Evolutionary conservation across 2,113 vertebrate genomes (phyloP).

Genomic region (Rhombomys opimus): DNA sequence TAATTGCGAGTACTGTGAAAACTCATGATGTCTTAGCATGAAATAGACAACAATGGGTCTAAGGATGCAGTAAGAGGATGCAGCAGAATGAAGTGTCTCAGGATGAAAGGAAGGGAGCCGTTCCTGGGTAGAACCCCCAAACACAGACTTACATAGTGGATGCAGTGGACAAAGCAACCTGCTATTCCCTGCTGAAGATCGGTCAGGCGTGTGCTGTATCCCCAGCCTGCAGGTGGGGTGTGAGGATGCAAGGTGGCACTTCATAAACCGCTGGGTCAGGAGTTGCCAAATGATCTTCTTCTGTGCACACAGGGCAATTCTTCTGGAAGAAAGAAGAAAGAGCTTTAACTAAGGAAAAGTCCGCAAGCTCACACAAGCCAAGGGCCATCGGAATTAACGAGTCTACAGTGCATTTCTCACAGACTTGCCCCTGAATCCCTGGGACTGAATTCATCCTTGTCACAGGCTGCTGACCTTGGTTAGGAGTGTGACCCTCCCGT

Average conservation of each 20-base stretch:
- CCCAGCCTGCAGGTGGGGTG: accelerated
- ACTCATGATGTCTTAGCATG: not conserved
- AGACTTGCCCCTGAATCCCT: not conserved
- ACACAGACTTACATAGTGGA: not conserved
- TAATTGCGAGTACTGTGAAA: not conserved
- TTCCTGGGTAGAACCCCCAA: not conserved
- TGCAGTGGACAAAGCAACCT: not conserved
- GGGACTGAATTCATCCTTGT: too few species aligned
- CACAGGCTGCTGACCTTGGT: not conserved
- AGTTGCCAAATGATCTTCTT: not conserved
- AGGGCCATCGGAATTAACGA: not conserved
- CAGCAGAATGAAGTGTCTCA: not conserved
- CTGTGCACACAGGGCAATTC: not conserved
- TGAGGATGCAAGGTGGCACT: too few species aligned
- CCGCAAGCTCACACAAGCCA: not conserved
- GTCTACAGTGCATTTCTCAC: not conserved
- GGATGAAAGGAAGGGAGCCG: not conserved
- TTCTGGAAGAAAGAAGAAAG: not conserved
- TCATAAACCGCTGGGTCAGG: not conserved
- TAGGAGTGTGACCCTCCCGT: not conserved
- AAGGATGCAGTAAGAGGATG: not conserved
- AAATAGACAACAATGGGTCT: not conserved
- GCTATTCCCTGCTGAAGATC: not conserved
- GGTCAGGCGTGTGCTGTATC: not conserved
- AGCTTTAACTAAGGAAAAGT: not conserved